Percentiles rank a stretch among this genome's conserved stretches.
Evolutionary conservation across 2,113 vertebrate genomes (phyloP).

Genomic region (Psittacula cyanocephala): DNA sequence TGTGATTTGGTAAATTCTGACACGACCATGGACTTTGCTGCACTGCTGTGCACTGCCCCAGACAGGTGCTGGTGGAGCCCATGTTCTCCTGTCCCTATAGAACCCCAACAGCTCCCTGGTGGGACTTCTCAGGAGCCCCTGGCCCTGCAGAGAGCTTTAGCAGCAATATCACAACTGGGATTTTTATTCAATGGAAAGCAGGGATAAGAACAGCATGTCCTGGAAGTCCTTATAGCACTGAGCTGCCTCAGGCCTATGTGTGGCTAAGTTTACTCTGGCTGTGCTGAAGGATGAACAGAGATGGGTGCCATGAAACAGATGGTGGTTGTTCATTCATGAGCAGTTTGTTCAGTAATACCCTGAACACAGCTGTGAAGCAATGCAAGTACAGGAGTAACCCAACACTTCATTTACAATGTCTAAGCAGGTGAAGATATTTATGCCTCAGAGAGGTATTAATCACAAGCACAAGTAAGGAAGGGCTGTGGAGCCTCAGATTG

Average conservation of each 20-base stretch:
- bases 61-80: neutral
- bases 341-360: neutral
- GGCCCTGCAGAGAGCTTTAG: neutral
- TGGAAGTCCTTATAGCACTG: neutral
- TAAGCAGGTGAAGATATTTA: neutral
- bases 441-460: neutral
- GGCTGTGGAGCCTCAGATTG: accelerated
- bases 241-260: neutral
- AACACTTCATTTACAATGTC: neutral
- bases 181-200: slow-evolving; percentile 38
- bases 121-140: neutral
- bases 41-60: neutral
- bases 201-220: neutral
- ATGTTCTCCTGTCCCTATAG: neutral
- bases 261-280: slow-evolving; percentile 10
- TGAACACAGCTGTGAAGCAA: neutral
- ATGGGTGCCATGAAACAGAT: neutral
- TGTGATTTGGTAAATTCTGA: neutral
- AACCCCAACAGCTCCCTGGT: neutral
- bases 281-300: neutral
- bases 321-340: slow-evolving; percentile 25
- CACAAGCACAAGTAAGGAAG: neutral
- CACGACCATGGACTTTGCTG: neutral
- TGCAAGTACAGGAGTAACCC: neutral
- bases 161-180: neutral